phyloP scores from a whole-genome alignment of 2,113 vertebrate genomes.

The Columbina picui region DNA sequence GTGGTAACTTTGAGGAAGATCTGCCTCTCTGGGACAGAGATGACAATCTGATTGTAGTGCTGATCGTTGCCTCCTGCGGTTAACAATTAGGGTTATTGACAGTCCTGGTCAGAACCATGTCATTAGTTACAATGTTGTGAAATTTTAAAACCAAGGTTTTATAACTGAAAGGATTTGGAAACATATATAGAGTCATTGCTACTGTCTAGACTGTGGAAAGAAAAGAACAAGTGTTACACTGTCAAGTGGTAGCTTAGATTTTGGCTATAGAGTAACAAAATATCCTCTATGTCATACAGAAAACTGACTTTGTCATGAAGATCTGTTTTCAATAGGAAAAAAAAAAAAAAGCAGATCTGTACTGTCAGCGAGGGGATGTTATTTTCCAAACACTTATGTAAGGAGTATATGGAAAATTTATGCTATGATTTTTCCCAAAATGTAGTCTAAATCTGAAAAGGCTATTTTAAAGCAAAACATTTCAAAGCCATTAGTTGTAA shows the following conservation, averaged over 20 bases:
- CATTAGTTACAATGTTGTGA: background rate
- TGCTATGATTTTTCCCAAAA: background rate
- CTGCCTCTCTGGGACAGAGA: background rate
- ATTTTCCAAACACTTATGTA: background rate
- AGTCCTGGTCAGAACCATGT: background rate
- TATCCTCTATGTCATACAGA: background rate
- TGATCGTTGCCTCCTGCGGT: background rate
- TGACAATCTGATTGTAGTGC: background rate
- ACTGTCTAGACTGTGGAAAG: constrained; percentile 31
- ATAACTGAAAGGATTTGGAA: background rate
- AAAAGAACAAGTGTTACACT: constrained; percentile 8
- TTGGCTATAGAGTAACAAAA: background rate
- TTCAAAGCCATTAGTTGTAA: background rate
- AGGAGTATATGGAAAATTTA: background rate
- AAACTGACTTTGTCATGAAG: constrained; percentile 17
- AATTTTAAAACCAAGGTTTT: background rate
- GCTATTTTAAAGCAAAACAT: background rate
- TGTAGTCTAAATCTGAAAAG: background rate
- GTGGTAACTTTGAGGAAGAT: background rate
- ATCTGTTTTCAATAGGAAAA: constrained; percentile 1
- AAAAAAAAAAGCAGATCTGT: background rate
- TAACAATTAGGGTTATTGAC: background rate
- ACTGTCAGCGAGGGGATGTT: background rate
- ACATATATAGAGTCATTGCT: background rate
- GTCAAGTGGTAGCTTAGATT: background rate